Conservation (phyloP, 1,140 invertebrate species). For the Bombus superbus region DNA sequence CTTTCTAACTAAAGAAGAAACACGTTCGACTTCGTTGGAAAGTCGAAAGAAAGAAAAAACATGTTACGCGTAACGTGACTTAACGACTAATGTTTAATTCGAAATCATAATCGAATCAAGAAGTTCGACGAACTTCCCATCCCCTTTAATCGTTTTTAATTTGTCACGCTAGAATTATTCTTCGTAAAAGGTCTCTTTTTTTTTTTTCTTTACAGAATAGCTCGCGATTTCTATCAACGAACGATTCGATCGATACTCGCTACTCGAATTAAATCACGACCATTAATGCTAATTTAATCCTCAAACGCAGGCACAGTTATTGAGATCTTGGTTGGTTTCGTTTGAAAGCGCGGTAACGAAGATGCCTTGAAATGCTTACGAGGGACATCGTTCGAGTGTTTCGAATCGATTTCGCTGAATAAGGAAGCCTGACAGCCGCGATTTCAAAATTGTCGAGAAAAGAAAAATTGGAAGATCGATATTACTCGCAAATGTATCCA, state of each 20-base stretch:
- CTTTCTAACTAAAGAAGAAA: too few relatives aligned
- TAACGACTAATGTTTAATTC: too few relatives aligned
- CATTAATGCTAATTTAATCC: slow-evolving; percentile 21
- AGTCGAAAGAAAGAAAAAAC: too few relatives aligned
- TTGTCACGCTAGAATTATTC: neutral
- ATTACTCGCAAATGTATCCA: neutral
- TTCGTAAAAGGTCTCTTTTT: neutral
- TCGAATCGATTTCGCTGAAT: neutral
- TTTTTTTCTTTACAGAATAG: neutral
- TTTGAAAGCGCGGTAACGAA: neutral
- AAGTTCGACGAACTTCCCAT: neutral
- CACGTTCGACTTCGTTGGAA: too few relatives aligned
- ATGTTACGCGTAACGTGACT: too few relatives aligned
- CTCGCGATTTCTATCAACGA: neutral
- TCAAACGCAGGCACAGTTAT: neutral
- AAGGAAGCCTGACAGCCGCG: neutral
- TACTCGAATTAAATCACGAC: neutral
- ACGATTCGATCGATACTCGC: neutral
- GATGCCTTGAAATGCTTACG: neutral
- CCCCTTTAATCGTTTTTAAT: neutral
- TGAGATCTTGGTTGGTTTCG: neutral
- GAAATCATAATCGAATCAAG: neutral
- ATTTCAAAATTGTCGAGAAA: neutral
- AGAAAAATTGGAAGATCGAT: neutral
- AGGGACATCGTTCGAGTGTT: neutral